A percentile compares a stretch with the other conserved stretches of the same genome.
Conservation (phyloP, 2,888 invertebrate genomes). For the Arctia plantaginis region DNA sequence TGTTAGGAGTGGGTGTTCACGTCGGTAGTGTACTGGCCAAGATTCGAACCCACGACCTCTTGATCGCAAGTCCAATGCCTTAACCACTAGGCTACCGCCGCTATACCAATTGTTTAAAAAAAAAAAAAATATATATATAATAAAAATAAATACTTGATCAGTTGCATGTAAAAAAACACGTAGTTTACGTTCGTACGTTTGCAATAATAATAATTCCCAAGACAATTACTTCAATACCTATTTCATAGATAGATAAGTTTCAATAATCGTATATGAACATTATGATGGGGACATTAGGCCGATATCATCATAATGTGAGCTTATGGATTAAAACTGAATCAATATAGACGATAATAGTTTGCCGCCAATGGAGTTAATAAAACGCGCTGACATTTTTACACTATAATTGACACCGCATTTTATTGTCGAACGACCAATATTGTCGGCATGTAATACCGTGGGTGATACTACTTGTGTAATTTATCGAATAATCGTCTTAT, state of each 20-base stretch:
- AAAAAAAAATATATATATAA: no score
- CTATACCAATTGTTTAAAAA: no score
- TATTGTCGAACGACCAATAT: slow-evolving; percentile 4
- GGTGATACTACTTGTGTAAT: not conserved
- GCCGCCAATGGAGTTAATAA: slow-evolving; percentile 41
- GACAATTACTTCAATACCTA: not conserved
- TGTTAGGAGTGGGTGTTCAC: no score
- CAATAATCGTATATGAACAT: slow-evolving; percentile 40
- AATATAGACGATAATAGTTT: slow-evolving; percentile 61
- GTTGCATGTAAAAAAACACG: not conserved
- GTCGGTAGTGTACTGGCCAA: no score
- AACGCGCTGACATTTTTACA: slow-evolving; percentile 17
- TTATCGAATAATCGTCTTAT: not conserved
- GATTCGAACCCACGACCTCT: no score
- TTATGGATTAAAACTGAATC: slow-evolving; percentile 60
- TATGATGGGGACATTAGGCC: slow-evolving; percentile 25
- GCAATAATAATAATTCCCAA: not conserved
- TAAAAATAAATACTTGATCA: no score
- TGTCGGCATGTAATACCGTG: not conserved
- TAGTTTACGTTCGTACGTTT: not conserved
- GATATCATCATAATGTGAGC: slow-evolving; percentile 50
- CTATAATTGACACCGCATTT: not conserved
- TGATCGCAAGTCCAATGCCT: no score
- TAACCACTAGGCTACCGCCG: no score
- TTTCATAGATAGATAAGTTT: slow-evolving; percentile 30